These are phyloP conservation scores for Axinella damicornis DNA, from an alignment of 37 sponge, comb jelly and placozoan species.

Conservation along the genomic window DNA sequence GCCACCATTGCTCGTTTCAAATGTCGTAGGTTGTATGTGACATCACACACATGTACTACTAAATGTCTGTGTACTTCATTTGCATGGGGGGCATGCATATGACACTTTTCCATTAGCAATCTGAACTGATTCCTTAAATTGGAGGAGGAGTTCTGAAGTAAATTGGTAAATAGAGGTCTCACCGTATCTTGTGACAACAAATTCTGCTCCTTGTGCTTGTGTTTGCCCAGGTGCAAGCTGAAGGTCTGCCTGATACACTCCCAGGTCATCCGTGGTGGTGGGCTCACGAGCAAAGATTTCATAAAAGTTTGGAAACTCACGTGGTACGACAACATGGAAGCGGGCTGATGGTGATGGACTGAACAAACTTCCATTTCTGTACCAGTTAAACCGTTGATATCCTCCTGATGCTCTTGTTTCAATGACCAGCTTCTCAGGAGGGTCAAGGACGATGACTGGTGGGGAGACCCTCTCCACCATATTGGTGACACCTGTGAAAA, in stretches of 20 bases:
- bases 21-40: too few species aligned
- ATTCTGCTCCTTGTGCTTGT: background rate
- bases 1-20: too few species aligned
- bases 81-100: too few species aligned
- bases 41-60: too few species aligned
- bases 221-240: too few species aligned
- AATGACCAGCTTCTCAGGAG: slow-evolving; percentile 58
- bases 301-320: slow-evolving; percentile 17
- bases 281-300: slow-evolving; percentile 41
- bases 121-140: too few species aligned
- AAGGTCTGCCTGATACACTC: slow-evolving; percentile 15
- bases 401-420: slow-evolving; percentile 39
- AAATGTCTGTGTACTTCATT: too few species aligned
- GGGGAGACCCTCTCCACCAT: slow-evolving; percentile 33
- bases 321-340: background rate
- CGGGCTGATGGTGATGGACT: too few species aligned
- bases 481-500: too few species aligned
- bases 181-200: background rate
- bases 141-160: too few species aligned
- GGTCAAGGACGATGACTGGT: slow-evolving; percentile 8
- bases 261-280: slow-evolving; percentile 19
- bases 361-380: background rate
- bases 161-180: too few species aligned
- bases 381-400: slow-evolving; percentile 18
- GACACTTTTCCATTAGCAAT: too few species aligned